Base-by-base conservation (phyloP, 2,113 vertebrate genomes). In the Trinectes maculatus region DNA sequence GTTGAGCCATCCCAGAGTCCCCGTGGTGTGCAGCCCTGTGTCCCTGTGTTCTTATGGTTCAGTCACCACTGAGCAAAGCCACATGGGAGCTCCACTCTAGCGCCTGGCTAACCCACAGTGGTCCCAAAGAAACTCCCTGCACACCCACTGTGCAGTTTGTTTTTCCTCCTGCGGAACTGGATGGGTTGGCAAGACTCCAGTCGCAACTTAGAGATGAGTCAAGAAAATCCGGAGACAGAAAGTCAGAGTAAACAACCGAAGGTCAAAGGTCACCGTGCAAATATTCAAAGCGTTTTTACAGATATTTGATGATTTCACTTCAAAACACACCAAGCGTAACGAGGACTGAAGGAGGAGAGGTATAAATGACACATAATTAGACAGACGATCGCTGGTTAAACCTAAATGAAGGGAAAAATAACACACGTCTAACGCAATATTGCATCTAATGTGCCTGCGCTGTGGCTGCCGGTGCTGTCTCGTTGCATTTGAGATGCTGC, bases 11-110 rank as follows among this genome's bases (percentile, higher is more conserved):
- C 86, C 81, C 86, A 71, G 84, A 84, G 85, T 82, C 87, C 85
- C 86, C 3, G 75, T 7, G 83, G 85, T 87, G 80, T 18, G 58
- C 58, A 65, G 77, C 87, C 87, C 87, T 83, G 69, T 78, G 84
- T 84, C 80, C 84, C 82, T 51, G 72, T 83, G 79, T 77, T 89
- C 87, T 80, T 77, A 82, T 64, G 85, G 85, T 90, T 90, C 89
- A 88, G 81, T 85, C 86, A 74, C 80, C 82, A 85, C 78, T 53
- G 79, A 87, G 79, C 74, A 58, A 76, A 71, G 70, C 79, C 89
- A 71, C 86, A 62, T 72, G 87, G 89, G 86, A 87, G 79, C 73
- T 66, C 69, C 69, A 77, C 85, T 68, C 58, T 55, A 46, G 48
- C 18, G 64, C 40, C 42, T 13, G 56, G 33, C 55, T 31, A 37